Base-by-base conservation (phyloP, 1,140 invertebrate species). In the Patella vulgata region DNA sequence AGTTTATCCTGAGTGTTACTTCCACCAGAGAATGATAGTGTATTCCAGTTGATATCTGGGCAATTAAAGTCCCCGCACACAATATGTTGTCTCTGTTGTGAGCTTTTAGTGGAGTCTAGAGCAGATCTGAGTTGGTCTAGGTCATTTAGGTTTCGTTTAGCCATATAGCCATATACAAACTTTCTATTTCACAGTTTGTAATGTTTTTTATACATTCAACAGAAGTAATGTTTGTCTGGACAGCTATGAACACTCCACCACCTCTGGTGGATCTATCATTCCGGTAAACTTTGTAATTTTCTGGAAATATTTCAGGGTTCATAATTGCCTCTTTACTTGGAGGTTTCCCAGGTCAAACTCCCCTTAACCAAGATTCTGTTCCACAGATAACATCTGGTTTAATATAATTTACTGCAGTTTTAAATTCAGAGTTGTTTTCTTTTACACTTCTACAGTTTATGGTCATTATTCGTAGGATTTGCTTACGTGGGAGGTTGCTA, bases 341-440 rank as follows among this genome's bases (percentile, higher is more conserved):
- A 1, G 33, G 44, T 44, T 53, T 59, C 14, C 31, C 51, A 36
- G 66, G 66, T 59, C 63, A 42, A 2, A 63, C 43, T 3, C 67
- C 58, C 14, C 65, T 58, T n/a, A 70, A 44, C 65, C 64, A 71
- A 23, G 68, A 68, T 46, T 70, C 65, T 36, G 52, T 64, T 6
- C 51, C 65, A 51, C 62, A 71, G 8, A 71, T 51, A n/a, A 68
- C 47, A 42, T 65, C 69, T 47, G 65, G 69, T 50, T 60, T 62
- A 3, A 61, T 47, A 36, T 67, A 71, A 19, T 68, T n/a, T 4
- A 69, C 1, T 0, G 52, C 39, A 27, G 61, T 27, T 42, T 36
- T 11, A 9, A 68, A 56, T 56, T 71, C 65, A 30, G 50, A 8
- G 28, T 33, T 63, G 42, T 71, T 71, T 5, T 50, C 53, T 44